These are phyloP conservation scores for Phocides pigmalion DNA, from an alignment of 1,140 invertebrate genomes.

Conservation along the genomic window DNA sequence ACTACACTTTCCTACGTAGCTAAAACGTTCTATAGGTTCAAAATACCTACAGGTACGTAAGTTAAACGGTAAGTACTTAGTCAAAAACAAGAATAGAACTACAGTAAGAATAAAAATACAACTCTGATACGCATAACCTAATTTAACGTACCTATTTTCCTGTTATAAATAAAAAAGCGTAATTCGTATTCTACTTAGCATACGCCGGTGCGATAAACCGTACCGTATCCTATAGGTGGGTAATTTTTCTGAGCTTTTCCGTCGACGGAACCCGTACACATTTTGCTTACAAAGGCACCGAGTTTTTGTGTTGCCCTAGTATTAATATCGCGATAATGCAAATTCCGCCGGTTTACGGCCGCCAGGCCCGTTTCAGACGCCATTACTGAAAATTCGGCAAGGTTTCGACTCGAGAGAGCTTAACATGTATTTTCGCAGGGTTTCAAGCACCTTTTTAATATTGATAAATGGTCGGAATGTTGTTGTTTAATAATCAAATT, in stretches of 20 bases:
- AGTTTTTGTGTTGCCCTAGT: constrained; percentile 62
- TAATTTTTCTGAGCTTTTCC: constrained; percentile 41
- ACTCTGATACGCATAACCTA: background rate
- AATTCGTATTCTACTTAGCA: constrained; percentile 28
- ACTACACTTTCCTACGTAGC: background rate
- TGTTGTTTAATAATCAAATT: constrained; percentile 12
- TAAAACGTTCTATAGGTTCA: background rate
- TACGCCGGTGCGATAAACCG: constrained; percentile 14
- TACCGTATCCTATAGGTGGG: constrained; percentile 24
- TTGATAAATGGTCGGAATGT: constrained; percentile 40
- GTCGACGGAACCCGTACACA: constrained; percentile 36
- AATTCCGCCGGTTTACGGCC: constrained; percentile 63
- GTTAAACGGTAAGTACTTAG: background rate
- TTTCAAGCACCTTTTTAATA: constrained; percentile 57
- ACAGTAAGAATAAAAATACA: background rate
- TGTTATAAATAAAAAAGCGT: constrained; percentile 18
- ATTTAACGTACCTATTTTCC: background rate
- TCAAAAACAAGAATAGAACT: background rate
- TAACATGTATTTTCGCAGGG: constrained; percentile 55
- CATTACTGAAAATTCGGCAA: constrained; percentile 69
- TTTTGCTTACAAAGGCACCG: constrained; percentile 46
- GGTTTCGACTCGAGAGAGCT: constrained; percentile 62
- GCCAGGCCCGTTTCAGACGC: constrained; percentile 54
- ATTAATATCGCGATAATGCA: constrained; percentile 76
- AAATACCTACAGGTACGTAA: too few relatives aligned